A percentile compares a stretch with the other conserved stretches of the same genome.
Conservation (phyloP, 2,797 vertebrate genomes). For the Coregonus sp. region DNA sequence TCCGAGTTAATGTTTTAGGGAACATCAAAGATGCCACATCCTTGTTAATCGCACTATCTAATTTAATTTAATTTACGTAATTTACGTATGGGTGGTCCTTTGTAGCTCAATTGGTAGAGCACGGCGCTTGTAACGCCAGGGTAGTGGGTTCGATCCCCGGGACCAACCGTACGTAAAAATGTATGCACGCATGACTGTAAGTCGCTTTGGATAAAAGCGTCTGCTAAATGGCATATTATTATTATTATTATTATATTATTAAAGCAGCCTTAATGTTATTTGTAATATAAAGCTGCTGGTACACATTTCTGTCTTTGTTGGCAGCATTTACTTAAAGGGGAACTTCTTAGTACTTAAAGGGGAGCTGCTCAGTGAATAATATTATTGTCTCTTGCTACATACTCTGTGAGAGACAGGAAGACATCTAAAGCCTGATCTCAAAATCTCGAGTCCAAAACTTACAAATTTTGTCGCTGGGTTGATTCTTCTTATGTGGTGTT, state of each 20-base stretch:
- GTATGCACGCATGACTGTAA: too few species aligned
- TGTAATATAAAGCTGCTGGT: not conserved
- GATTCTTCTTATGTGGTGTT: not conserved
- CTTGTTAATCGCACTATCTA: not conserved
- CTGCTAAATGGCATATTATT: too few species aligned
- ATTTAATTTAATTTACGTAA: not conserved
- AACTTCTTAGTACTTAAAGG: not conserved
- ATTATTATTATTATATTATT: too few species aligned
- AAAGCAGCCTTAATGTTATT: not conserved
- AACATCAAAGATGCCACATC: not conserved
- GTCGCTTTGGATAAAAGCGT: too few species aligned
- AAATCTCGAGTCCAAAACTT: not conserved
- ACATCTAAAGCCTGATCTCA: not conserved
- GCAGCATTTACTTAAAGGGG: not conserved
- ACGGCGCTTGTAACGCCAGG: too few species aligned
- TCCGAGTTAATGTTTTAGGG: not conserved
- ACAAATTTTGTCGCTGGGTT: not conserved
- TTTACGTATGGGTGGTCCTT: too few species aligned
- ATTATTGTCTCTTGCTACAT: not conserved
- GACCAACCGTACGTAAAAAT: too few species aligned
- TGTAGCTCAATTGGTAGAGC: too few species aligned
- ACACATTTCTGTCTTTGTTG: not conserved
- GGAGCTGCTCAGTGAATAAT: not conserved
- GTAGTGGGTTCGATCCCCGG: too few species aligned
- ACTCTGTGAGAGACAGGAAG: not conserved